These are phyloP conservation scores for Cerceris rybyensis DNA, from an alignment of 2,888 invertebrate genomes.

Conservation along the genomic window DNA sequence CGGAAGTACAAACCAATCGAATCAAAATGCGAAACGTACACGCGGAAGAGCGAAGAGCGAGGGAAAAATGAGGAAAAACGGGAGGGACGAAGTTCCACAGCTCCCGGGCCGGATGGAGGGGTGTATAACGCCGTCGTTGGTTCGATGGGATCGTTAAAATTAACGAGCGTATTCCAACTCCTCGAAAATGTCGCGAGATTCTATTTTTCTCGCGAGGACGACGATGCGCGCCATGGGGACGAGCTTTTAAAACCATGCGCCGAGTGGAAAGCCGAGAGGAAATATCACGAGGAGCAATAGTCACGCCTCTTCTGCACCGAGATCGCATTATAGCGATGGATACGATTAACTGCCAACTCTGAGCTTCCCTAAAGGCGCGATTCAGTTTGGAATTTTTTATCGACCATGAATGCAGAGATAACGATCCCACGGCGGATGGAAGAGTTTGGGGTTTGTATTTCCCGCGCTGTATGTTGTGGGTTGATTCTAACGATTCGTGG, in stretches of 20 bases:
- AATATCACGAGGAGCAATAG: background rate
- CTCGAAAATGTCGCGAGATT: conserved; percentile 61
- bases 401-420: no score
- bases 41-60: conserved; percentile 43
- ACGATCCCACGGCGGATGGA: no score
- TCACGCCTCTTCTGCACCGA: no score
- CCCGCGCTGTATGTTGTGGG: no score
- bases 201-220: conserved; percentile 56
- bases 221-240: conserved; percentile 8
- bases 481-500: no score
- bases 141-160: conserved; percentile 69
- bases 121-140: conserved; percentile 35
- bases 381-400: no score
- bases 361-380: no score
- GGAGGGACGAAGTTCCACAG: conserved; percentile 3
- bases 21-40: conserved; percentile 55
- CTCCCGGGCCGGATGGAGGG: background rate
- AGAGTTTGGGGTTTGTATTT: no score
- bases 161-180: conserved; percentile 64
- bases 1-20: conserved; percentile 47
- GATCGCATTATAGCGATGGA: no score
- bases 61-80: conserved; percentile 56
- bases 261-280: background rate
- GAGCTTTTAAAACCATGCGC: background rate
- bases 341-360: no score